Base-by-base conservation (phyloP, 2,113 vertebrate species). In the Ptilorrhoa leucosticta region DNA sequence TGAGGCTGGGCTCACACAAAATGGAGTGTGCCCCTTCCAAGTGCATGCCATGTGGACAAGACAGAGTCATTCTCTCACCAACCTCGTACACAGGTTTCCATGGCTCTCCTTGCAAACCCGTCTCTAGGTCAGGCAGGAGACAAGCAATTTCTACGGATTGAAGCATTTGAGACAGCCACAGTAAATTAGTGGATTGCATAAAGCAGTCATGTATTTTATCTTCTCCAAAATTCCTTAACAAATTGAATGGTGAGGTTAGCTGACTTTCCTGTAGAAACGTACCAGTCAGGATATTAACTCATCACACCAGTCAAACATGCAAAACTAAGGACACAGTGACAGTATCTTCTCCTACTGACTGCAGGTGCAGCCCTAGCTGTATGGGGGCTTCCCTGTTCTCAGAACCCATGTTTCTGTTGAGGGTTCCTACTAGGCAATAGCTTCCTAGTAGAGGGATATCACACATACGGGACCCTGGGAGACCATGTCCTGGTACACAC, bases 1-100 rank as follows among this genome's bases (percentile, higher is more conserved):
- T 98, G 42, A 99, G 98, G 82, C 98, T 99, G 95, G 99, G 97
- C 61, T 97, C 98, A n/a, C 99, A 99, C 23, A 98, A 94, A 94
- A 98, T 64, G 16, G 97, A 91, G 2, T 51, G 87, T 81, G 98
- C 92, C 4, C 98, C 98, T 53, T 98, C 97, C 82, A 98, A 92
- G 54, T 92, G 83, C 80, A 94, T 97, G n/a, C 82, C 96, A 0
- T 19, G 66, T 11, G 97, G 95, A 93, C 99, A 99, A 42, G 98
- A 98, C 65, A 99, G 86, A 27, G 89, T 96, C 92, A 99, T 91
- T n/a, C 95, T 98, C 53, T 99, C 98, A 42, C 99, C 99, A 1
- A 99, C 97, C 26, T 95, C 81, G 56, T 99, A 99, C 31, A 83
- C 83, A 31, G 83, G 73, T 93, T 98, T 98, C 83, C 48, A 82